A percentile compares a stretch with the other conserved stretches of the same genome.
phyloP scores from a whole-genome alignment of 2,113 vertebrate species.

The Sturnira hondurensis region DNA sequence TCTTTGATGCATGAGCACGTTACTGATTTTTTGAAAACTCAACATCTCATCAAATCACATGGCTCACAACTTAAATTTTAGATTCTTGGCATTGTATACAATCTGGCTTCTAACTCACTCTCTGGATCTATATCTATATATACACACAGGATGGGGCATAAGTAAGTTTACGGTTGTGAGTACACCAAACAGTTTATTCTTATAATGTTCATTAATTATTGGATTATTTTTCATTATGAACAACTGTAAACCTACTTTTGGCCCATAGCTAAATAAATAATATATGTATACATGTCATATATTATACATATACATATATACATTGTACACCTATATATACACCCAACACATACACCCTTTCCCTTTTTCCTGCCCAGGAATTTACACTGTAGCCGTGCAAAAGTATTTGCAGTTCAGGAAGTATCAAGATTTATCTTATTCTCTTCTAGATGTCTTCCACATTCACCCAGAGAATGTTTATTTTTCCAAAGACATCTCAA shows the following conservation, averaged over 20 bases:
- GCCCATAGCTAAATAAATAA: too few species aligned
- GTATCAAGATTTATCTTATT: background rate
- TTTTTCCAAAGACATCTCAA: background rate
- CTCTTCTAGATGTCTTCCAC: background rate
- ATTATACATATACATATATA: background rate
- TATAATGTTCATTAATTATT: too few species aligned
- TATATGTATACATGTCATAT: background rate
- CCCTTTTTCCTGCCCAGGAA: background rate
- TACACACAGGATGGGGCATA: background rate
- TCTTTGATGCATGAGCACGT: background rate
- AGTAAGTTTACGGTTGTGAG: background rate
- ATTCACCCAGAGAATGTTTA: background rate
- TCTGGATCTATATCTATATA: background rate
- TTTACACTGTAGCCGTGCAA: background rate
- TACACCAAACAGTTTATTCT: background rate
- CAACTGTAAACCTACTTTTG: too few species aligned
- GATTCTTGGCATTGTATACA: background rate
- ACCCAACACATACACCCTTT: background rate
- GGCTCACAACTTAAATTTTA: background rate
- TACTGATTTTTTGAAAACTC: background rate
- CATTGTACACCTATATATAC: background rate
- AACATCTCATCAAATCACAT: background rate
- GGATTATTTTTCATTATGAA: too few species aligned
- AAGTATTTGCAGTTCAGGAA: background rate
- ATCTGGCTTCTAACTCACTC: background rate